Conservation (phyloP, 2,888 invertebrate species). For the Suillia variegata region DNA sequence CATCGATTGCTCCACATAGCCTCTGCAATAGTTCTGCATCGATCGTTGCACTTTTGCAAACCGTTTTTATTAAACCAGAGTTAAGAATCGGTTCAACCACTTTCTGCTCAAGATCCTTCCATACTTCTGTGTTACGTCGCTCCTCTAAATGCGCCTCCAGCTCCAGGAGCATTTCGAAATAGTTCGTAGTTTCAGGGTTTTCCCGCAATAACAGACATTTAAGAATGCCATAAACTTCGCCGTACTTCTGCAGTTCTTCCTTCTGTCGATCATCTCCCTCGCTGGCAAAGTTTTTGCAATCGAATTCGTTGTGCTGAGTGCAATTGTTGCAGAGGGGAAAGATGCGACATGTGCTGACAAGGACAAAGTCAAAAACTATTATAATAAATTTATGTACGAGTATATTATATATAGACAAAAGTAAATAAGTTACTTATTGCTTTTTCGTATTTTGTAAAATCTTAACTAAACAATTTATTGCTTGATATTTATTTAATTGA, state of each 20-base stretch:
- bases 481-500: too few species aligned
- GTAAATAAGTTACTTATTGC: too few species aligned
- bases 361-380: too few species aligned
- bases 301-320: slow-evolving; percentile 62
- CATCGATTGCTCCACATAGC: slow-evolving; percentile 75
- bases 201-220: slow-evolving; percentile 63
- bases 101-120: slow-evolving; percentile 64
- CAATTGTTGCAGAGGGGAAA: slow-evolving; percentile 63
- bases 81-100: slow-evolving; percentile 54
- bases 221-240: slow-evolving; percentile 51
- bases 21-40: slow-evolving; percentile 66
- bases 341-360: slow-evolving; percentile 64
- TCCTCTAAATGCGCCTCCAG: slow-evolving; percentile 67
- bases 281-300: slow-evolving; percentile 64
- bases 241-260: slow-evolving; percentile 39
- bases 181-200: slow-evolving; percentile 48
- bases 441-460: too few species aligned
- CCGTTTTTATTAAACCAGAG: slow-evolving; percentile 35
- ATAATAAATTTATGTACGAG: too few species aligned
- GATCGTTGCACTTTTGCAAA: slow-evolving; percentile 49
- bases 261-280: slow-evolving; percentile 51
- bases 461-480: too few species aligned
- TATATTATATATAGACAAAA: too few species aligned
- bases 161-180: slow-evolving; percentile 64
- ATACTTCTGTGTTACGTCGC: slow-evolving; percentile 64